Evolutionary conservation across 2,113 vertebrate genomes (phyloP).

Genomic region (Barbus barbus): DNA sequence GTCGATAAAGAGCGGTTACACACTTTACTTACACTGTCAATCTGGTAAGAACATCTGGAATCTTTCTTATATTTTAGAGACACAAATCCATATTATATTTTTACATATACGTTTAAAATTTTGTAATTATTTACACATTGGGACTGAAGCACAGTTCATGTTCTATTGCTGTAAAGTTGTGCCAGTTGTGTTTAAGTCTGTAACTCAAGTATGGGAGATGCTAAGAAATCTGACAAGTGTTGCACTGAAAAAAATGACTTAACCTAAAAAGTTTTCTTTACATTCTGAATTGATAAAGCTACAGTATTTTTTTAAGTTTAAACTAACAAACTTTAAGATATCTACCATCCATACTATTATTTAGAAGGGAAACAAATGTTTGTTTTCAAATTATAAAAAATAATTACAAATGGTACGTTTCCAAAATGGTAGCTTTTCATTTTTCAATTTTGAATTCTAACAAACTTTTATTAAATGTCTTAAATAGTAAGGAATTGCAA

Average conservation of each 20-base stretch:
- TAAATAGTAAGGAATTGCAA: neutral
- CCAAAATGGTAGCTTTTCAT: neutral
- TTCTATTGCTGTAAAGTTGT: conserved; percentile 3
- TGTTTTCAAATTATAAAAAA: neutral
- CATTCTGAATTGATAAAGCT: neutral
- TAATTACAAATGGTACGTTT: neutral
- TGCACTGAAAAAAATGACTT: no score
- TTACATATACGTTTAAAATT: neutral
- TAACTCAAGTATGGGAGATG: neutral
- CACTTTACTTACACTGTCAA: neutral
- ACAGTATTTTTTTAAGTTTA: neutral
- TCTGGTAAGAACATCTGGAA: neutral
- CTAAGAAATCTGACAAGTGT: neutral
- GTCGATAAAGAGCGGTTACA: neutral
- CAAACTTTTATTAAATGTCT: neutral
- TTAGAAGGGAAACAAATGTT: neutral
- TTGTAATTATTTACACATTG: conserved; percentile 16
- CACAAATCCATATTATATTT: neutral
- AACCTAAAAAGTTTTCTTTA: no score
- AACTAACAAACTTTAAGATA: neutral
- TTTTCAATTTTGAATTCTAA: neutral
- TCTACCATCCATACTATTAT: neutral
- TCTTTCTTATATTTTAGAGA: neutral
- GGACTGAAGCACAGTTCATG: neutral
- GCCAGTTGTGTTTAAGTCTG: neutral